phyloP scores from a whole-genome alignment of 2,888 invertebrate species.

The Andrena praecox region DNA sequence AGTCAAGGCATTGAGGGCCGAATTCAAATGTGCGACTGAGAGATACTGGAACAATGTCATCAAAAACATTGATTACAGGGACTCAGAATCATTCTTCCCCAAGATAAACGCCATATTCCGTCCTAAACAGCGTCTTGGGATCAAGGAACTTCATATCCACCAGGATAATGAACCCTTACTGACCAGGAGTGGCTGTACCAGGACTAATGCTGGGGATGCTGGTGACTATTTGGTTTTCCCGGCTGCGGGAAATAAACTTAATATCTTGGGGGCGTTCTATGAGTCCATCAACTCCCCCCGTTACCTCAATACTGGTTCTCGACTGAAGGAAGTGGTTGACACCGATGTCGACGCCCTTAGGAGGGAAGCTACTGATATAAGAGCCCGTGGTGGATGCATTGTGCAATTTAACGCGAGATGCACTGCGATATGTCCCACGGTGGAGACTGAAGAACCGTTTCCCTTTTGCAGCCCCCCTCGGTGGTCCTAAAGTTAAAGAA shows the following conservation, averaged over 20 bases:
- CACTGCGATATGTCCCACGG: too few relatives aligned
- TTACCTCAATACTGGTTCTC: background rate
- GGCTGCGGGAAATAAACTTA: background rate
- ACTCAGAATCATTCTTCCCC: background rate
- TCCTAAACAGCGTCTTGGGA: background rate
- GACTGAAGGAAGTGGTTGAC: background rate
- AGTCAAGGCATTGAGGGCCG: accelerated
- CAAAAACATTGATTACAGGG: too few relatives aligned
- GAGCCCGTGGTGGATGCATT: too few relatives aligned
- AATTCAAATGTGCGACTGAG: background rate
- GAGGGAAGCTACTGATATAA: too few relatives aligned
- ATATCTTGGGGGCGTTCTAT: background rate
- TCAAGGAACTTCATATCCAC: background rate
- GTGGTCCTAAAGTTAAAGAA: too few relatives aligned
- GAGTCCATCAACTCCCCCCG: background rate
- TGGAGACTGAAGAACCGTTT: too few relatives aligned
- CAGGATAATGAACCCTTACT: background rate
- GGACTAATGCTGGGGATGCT: accelerated
- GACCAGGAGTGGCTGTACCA: background rate
- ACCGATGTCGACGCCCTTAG: background rate
- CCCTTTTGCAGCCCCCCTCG: too few relatives aligned
- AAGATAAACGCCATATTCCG: background rate
- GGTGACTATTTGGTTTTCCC: background rate
- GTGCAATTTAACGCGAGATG: too few relatives aligned
- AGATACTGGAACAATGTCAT: too few relatives aligned